Evolutionary conservation across 2,113 vertebrate genomes (phyloP), one percentile per base, ranked within the genome.

Genomic region (Colinus virginianus): DNA sequence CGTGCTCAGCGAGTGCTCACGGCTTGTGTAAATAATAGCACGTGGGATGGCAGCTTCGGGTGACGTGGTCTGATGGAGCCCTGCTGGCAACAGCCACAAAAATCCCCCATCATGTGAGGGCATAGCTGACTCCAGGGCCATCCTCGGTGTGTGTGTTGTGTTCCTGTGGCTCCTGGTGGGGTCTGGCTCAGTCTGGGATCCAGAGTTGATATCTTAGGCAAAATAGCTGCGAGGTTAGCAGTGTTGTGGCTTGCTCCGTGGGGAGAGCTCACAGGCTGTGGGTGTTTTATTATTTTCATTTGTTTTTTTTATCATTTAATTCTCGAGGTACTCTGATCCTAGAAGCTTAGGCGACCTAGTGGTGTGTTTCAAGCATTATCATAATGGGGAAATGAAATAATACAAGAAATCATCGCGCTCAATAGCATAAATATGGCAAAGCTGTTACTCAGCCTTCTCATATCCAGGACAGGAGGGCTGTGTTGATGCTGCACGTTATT

Each of bases 281-380:
- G 49, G n/a, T 26, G 75, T 83, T 78, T 42, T 84, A 13, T 46
- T 77, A 6, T 64, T 84, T 87, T 4, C 12, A 91, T 90, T 90
- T 12, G 4, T 86, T 92, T 90, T 95, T 90, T 93, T 93, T 93
- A 28, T 87, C 51, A 43, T 63, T 70, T 86, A 81, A 62, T 93
- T 56, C 51, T 58, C 87, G 80, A 95, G 40, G 62, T 72, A 58
- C 67, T 85, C 91, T 72, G 22, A 26, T 45, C 81, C 70, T 76
- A 45, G 84, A 78, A 90, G 48, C 77, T 92, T 78, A 82, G 74
- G 87, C 86, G 82, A 26, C 66, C 11, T n/a, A 45, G 20, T 63
- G 7, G 8, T 20, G 32, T 10, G 63, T 90, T 89, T 88, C 74
- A 93, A 51, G n/a, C 80, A 46, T 63, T 90, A 84, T 43, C 40